These are phyloP conservation scores for Rousettus madagascariensis DNA, from an alignment of 2,797 vertebrate genomes.

Conservation along the genomic window DNA sequence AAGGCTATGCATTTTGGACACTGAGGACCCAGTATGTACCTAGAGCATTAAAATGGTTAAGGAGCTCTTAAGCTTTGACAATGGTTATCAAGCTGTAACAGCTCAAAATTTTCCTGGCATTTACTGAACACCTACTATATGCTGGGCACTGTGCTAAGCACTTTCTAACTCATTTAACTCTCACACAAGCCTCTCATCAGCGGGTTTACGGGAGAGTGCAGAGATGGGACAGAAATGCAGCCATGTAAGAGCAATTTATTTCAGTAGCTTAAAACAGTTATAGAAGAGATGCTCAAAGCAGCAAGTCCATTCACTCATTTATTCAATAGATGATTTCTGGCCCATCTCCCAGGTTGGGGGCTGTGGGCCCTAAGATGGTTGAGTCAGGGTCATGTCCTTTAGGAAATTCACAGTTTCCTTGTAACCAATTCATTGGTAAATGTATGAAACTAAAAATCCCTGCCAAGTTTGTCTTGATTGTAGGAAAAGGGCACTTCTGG, in stretches of 20 bases:
- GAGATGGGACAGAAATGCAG: not conserved
- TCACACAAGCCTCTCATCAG: not conserved
- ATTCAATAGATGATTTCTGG: not conserved
- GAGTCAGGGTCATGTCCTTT: not conserved
- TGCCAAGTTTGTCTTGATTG: not conserved
- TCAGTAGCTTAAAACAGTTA: not conserved
- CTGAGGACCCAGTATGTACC: not conserved
- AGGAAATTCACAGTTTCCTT: not conserved
- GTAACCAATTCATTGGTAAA: not conserved
- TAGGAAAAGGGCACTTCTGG: not conserved
- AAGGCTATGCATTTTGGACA: not conserved
- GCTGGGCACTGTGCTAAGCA: not conserved
- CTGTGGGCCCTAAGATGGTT: not conserved
- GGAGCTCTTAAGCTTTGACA: not conserved
- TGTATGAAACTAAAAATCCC: not conserved
- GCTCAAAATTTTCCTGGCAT: not conserved
- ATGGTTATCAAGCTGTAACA: not conserved
- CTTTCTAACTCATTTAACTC: not conserved
- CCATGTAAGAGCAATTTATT: not conserved
- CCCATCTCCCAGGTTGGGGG: not conserved
- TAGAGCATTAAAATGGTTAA: not conserved
- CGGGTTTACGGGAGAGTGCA: not conserved
- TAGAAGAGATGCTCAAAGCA: not conserved
- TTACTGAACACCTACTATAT: not conserved
- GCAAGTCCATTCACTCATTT: not conserved